Evolutionary conservation across 2,797 vertebrate species (phyloP), one percentile per base, ranked within the genome.

Genomic region (Hirundo rustica): DNA sequence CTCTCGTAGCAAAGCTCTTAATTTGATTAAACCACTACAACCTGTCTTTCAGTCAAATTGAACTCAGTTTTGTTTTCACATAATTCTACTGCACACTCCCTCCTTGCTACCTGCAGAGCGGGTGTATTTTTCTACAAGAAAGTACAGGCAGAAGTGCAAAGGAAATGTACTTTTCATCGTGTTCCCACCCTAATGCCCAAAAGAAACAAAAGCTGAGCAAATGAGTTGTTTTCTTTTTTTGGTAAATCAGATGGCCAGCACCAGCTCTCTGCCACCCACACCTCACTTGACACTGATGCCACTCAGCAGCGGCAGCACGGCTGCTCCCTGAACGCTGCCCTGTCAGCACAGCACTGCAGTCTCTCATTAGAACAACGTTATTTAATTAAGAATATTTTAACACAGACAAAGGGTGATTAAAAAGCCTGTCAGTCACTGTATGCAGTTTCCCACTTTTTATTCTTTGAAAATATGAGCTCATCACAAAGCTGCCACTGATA

Each of bases 311-410:
- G 0, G 45, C 81, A 65, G 74, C 89, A 26, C 0, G 1, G 66
- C 57, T 30, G 65, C 51, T 80, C 7, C 13, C 47, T 9, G 54
- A 73, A 50, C 1, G n/a, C 57, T 27, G 74, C 68, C 85, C 67
- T 42, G 65, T 22, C 82, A 84, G 48, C 53, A 16, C 6, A 1
- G 45, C 58, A 15, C 32, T 7, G 26, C 47, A 42, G 32, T 4
- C n/a, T 47, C 61, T 55, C 57, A 44, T 44, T 66, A 73, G 66
- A 61, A 60, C 44, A 58, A 55, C 0, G 0, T 9, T 80, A 88
- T 80, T 91, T 57, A 91, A 93, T 94, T 85, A 88, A 84, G 65
- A 73, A 42, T n/a, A 58, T 45, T 47, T 76, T 23, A 55, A 72
- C 62, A 22, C 13, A 40, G 64, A 71, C 29, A 75, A 75, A 94